Percentiles rank a stretch among this genome's conserved stretches.
phyloP scores from a whole-genome alignment of 1,140 invertebrate genomes.

The Drosophila repletoides region DNA sequence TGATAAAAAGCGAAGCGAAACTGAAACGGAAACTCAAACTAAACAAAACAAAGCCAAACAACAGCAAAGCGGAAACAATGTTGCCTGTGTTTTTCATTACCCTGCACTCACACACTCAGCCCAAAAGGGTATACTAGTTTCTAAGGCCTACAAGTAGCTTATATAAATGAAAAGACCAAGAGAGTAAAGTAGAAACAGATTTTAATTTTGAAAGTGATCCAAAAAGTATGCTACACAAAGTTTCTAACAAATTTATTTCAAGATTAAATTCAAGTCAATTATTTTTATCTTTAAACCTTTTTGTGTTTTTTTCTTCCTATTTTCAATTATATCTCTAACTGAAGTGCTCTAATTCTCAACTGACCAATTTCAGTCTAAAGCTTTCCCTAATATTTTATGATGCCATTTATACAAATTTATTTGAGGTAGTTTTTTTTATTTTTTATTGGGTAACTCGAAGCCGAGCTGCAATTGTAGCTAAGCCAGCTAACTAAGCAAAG shows the following conservation, averaged over 20 bases:
- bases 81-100: constrained; percentile 45
- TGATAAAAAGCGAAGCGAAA: constrained; percentile 41
- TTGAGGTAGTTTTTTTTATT: not conserved
- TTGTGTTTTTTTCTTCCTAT: no score
- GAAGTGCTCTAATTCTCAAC: no score
- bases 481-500: constrained; percentile 34
- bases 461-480: not conserved
- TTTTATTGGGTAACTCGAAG: not conserved
- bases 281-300: no score
- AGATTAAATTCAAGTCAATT: no score
- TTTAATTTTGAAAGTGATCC: no score
- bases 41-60: constrained; percentile 59
- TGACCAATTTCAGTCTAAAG: no score
- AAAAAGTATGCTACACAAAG: no score
- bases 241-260: no score
- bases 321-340: no score
- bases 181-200: no score
- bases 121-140: not conserved
- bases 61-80: constrained; percentile 61
- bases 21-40: constrained; percentile 42
- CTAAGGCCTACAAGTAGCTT: no score
- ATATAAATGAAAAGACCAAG: no score
- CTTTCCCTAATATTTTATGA: not conserved
- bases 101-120: not conserved
- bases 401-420: not conserved